Conservation (phyloP, 1,140 invertebrate species). For the Leptinotarsa lineolata region DNA sequence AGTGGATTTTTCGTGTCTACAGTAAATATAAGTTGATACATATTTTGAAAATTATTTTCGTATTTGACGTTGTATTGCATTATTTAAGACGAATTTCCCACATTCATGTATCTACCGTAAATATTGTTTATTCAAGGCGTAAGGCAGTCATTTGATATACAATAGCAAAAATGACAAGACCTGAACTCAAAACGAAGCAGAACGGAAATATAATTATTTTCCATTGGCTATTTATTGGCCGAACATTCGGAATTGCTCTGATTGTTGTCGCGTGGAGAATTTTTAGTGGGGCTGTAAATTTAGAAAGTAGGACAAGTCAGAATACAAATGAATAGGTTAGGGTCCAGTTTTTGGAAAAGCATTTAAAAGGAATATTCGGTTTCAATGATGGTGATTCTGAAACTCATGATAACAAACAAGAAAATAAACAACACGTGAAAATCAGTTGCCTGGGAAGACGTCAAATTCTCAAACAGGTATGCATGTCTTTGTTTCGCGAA, state of each 20-base stretch:
- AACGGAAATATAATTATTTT: conserved; percentile 21
- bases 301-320: conserved; percentile 36
- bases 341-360: conserved; percentile 9
- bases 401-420: too few relatives aligned
- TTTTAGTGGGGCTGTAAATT: conserved; percentile 33
- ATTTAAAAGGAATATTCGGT: background rate
- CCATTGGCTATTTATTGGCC: conserved; percentile 17
- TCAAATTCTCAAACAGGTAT: too few relatives aligned
- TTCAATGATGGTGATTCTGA: background rate
- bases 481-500: too few relatives aligned
- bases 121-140: conserved; percentile 10
- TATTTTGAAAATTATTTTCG: too few relatives aligned
- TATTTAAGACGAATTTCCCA: background rate
- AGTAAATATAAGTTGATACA: too few relatives aligned
- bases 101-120: conserved; percentile 7
- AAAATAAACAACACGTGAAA: too few relatives aligned
- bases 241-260: conserved; percentile 21
- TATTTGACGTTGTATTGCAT: too few relatives aligned
- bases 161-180: background rate
- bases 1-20: too few relatives aligned
- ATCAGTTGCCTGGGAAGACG: too few relatives aligned
- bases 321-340: conserved; percentile 32
- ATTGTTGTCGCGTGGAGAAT: conserved; percentile 33
- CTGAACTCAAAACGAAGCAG: conserved; percentile 11
- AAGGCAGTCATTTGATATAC: background rate